These are phyloP conservation scores for Cuculus canorus DNA, from an alignment of 2,797 vertebrate species.

Conservation along the genomic window DNA sequence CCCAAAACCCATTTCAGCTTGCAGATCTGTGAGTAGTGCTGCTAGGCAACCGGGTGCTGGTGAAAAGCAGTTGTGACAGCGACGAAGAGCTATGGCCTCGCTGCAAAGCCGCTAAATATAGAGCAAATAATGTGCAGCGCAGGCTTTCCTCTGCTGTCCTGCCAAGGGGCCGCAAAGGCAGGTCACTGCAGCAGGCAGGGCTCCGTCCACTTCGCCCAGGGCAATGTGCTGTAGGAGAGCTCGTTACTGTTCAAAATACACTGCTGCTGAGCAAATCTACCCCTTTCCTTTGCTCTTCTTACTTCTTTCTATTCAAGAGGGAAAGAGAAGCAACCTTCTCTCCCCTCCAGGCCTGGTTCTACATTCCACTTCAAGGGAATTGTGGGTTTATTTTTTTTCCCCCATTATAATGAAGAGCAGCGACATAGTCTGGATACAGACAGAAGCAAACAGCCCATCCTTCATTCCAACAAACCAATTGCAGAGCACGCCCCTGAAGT, in stretches of 20 bases:
- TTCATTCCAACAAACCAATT: neutral
- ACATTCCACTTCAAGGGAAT: neutral
- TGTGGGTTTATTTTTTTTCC: neutral
- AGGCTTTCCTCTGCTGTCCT: neutral
- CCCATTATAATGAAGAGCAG: neutral
- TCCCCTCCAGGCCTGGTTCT: neutral
- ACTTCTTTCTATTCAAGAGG: neutral
- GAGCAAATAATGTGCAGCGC: neutral
- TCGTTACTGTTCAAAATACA: neutral
- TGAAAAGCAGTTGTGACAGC: neutral
- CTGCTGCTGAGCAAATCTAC: neutral
- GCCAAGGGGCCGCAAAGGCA: neutral
- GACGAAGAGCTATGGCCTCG: neutral
- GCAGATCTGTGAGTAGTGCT: neutral
- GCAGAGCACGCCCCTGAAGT: neutral
- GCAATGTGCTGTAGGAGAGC: neutral
- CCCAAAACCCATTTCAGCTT: neutral
- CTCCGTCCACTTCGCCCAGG: neutral
- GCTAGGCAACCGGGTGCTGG: slow-evolving; percentile 30
- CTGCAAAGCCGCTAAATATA: neutral
- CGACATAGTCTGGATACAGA: neutral
- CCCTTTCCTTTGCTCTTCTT: neutral
- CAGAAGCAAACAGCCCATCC: rapidly evolving
- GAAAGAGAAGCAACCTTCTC: neutral
- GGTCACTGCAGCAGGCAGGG: neutral